Base-by-base conservation (phyloP, 1,140 invertebrate genomes). In the Drosophila suzukii region DNA sequence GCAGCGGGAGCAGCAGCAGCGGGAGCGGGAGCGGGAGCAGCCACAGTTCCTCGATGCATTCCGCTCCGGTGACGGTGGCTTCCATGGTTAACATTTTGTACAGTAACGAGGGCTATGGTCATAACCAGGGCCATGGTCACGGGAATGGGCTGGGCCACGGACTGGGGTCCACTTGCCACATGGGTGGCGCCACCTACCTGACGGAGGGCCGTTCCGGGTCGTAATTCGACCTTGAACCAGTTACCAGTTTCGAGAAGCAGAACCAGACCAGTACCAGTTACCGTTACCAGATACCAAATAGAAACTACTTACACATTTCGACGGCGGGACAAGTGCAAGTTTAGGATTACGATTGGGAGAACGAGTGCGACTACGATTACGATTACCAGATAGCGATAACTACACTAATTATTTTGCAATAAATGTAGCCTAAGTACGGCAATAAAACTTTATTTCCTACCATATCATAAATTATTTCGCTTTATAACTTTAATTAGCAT, bases 81-180 rank as follows among this genome's bases (percentile, higher is more conserved):
- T 93, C 90, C 92, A 93, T 91, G 91, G 92, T 89, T 92, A 93
- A 82, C 93, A 94, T 78, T 92, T 93, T 93, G 90, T 94, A 93
- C 72, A 82, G 46, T 82, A 90, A 58, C 46, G 70, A 93, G 30
- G 78, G 24, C 13, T 30, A 30, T 8, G 13, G 32, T 6, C 60
- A 58, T 5, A 24, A 34, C 0, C 59, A 58, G 8, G 55, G 39
- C 0, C 55, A 62, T 10, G 36, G 27, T 62, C 72, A 58, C 66
- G 59, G 62, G 61, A 74, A 53, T 20, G 47, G 67, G 8, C 83
- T 78, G n/a, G 58, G 56, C 30, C 93, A 84, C 53, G 93, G 93
- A 3, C 43, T 11, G 5, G 58, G 61, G 3, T 43, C n/a, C n/a
- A 61, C 75, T 46, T 15, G 47, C 3, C 47, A 49, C 13, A 27